Percentiles rank a stretch among this genome's conserved stretches.
Conservation (phyloP, 2,888 invertebrate genomes). For the Tholera decimalis region DNA sequence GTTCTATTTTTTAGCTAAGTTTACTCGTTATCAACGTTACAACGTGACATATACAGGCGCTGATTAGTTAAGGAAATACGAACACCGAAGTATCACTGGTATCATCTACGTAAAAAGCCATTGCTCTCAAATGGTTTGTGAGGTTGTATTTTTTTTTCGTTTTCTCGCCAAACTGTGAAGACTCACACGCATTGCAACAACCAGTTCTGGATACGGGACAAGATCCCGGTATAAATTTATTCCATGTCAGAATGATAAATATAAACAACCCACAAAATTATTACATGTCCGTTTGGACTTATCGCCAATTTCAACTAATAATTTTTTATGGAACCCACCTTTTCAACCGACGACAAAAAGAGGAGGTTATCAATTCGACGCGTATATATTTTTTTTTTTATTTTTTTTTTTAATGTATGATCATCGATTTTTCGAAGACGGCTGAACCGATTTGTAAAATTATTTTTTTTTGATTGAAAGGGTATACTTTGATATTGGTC, state of each 20-base stretch:
- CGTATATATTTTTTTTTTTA: no score
- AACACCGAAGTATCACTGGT: constrained; percentile 7
- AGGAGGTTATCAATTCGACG: no score
- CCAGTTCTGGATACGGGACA: constrained; percentile 65
- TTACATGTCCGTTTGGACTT: constrained; percentile 18
- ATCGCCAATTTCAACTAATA: not conserved
- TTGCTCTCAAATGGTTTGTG: constrained; percentile 49
- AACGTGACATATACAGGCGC: not conserved
- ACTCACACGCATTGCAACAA: constrained; percentile 48
- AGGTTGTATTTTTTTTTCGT: constrained; percentile 57
- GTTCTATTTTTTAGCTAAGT: not conserved
- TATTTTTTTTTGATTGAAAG: no score
- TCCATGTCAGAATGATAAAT: constrained; percentile 36
- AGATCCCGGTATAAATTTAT: constrained; percentile 60
- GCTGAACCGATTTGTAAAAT: no score
- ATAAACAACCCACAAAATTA: constrained; percentile 34
- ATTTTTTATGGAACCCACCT: constrained; percentile 8
- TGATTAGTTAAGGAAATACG: constrained; percentile 9
- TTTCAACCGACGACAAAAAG: no score
- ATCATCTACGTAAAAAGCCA: constrained; percentile 41
- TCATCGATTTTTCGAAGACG: no score
- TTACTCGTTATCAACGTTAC: constrained; percentile 7
- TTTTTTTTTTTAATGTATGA: no score
- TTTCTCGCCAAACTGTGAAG: constrained; percentile 51
- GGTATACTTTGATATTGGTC: no score